phyloP scores from a whole-genome alignment of 2,888 invertebrate genomes.

The Diabrotica balteata region DNA sequence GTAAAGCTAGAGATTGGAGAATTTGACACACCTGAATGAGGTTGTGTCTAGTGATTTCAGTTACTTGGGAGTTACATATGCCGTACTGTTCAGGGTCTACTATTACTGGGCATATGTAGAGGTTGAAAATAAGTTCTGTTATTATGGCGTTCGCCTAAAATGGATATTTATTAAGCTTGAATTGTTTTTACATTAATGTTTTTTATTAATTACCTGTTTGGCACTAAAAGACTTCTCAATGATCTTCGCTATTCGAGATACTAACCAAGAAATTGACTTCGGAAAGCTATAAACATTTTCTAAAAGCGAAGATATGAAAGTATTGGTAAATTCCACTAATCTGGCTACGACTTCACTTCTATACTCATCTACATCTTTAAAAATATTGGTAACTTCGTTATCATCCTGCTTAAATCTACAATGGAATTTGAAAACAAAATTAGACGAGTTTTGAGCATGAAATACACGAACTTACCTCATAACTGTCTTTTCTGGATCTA shows the following conservation, averaged over 20 bases:
- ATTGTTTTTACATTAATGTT: too few species aligned
- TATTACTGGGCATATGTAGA: slow-evolving; percentile 95
- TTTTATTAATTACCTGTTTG: slow-evolving; percentile 61
- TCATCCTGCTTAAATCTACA: slow-evolving; percentile 45
- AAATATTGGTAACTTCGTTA: slow-evolving; percentile 42
- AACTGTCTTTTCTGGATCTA: slow-evolving; percentile 86
- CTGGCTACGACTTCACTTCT: slow-evolving; percentile 81
- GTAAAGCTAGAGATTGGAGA: slow-evolving; percentile 87
- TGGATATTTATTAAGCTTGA: slow-evolving; percentile 5
- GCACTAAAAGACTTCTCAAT: slow-evolving; percentile 68
- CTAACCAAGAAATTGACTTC: slow-evolving; percentile 86
- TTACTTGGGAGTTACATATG: slow-evolving; percentile 90
- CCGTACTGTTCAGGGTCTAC: slow-evolving; percentile 96
- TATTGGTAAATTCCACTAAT: slow-evolving; percentile 78
- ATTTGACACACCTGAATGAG: slow-evolving; percentile 91
- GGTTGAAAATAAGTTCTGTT: slow-evolving; percentile 90
- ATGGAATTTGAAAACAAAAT: not conserved
- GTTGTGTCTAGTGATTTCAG: slow-evolving; percentile 89
- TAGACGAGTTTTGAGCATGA: not conserved
- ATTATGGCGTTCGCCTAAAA: slow-evolving; percentile 71
- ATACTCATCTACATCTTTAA: slow-evolving; percentile 70
- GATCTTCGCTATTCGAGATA: slow-evolving; percentile 81
- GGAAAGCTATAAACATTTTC: slow-evolving; percentile 92
- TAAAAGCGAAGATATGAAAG: slow-evolving; percentile 82
- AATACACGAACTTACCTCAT: slow-evolving; percentile 64